Conservation (phyloP, 2,113 vertebrate species). For the Passer montanus region DNA sequence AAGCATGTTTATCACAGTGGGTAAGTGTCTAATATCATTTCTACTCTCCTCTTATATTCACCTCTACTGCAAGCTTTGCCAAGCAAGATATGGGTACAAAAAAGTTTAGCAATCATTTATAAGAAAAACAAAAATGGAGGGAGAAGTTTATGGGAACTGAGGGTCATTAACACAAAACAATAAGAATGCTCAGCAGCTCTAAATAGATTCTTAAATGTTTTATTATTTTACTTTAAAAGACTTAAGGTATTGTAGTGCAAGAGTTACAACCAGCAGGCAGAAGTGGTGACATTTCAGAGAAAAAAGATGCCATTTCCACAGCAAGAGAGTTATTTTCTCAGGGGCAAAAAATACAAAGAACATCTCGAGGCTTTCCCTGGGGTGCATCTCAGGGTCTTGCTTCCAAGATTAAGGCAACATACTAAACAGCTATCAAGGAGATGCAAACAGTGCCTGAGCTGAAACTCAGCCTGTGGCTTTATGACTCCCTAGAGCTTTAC, state of each 20-base stretch:
- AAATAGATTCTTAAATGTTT: neutral
- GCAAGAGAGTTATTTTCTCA: slow-evolving; percentile 3
- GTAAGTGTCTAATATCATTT: neutral
- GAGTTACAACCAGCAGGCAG: neutral
- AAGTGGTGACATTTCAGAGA: neutral
- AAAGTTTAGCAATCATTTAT: neutral
- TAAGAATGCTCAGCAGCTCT: neutral
- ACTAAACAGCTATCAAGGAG: slow-evolving; percentile 46
- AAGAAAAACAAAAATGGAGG: neutral
- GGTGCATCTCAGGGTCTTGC: slow-evolving; percentile 35
- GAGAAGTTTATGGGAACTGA: neutral
- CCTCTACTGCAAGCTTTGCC: neutral
- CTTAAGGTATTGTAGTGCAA: neutral
- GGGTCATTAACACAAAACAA: neutral
- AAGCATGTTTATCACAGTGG: neutral
- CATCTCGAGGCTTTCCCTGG: neutral
- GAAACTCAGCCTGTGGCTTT: slow-evolving; percentile 46
- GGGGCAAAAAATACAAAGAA: neutral
- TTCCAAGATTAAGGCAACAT: slow-evolving; percentile 29
- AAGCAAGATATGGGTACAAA: neutral
- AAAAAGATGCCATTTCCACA: neutral
- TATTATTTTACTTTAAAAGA: slow-evolving; percentile 7
- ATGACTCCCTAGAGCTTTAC: slow-evolving; percentile 32
- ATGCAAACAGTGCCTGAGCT: neutral
- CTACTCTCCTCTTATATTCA: neutral